Percentiles rank a stretch among this genome's conserved stretches.
Evolutionary conservation across 1,140 invertebrate species (phyloP).

Genomic region (Saccostrea glomerata): DNA sequence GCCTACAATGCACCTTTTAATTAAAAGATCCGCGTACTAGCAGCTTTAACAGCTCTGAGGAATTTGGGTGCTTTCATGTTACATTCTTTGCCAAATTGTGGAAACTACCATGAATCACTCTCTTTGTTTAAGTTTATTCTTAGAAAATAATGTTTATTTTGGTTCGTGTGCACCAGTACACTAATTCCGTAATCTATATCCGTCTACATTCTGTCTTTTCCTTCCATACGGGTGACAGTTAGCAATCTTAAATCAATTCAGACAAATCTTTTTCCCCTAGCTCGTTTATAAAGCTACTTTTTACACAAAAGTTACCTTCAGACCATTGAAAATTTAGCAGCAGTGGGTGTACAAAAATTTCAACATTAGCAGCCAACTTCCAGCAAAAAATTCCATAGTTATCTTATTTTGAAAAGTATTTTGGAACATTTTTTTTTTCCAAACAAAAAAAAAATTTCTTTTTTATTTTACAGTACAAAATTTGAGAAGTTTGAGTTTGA

Average conservation of each 20-base stretch:
- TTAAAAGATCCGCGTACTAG: neutral
- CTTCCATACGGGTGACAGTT: neutral
- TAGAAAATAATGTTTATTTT: constrained; percentile 8
- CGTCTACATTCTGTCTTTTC: neutral
- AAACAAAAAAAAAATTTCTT: neutral
- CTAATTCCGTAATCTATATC: neutral
- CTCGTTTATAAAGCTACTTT: no score
- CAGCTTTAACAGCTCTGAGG: neutral
- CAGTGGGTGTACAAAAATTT: no score
- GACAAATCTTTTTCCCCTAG: neutral
- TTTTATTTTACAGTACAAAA: neutral
- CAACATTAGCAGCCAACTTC: no score
- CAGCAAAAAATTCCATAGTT: neutral
- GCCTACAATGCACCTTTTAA: neutral
- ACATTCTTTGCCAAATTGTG: constrained; percentile 20
- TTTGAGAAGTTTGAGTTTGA: no score
- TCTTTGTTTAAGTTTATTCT: constrained; percentile 5
- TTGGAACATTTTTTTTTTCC: neutral
- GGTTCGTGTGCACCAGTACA: neutral
- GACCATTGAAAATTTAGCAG: no score
- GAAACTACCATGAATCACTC: neutral
- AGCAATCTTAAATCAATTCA: neutral
- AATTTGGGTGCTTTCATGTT: constrained; percentile 2
- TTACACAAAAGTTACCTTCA: no score
- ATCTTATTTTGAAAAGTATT: neutral